Evolutionary conservation across 2,888 invertebrate genomes (phyloP).

Genomic region (Heliconius erato): DNA sequence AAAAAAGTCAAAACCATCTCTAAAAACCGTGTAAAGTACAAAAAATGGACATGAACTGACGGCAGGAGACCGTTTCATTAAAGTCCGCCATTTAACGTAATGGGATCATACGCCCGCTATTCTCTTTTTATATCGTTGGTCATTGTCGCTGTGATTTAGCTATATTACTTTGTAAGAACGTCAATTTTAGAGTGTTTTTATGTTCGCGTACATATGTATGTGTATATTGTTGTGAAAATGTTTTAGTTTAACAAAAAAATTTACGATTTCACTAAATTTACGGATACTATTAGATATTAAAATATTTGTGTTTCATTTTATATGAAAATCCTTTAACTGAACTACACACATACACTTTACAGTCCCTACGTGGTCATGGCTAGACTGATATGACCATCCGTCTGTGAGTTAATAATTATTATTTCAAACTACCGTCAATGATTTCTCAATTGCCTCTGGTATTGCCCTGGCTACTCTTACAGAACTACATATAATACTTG

Average conservation of each 20-base stretch:
- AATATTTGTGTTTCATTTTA: too few relatives aligned
- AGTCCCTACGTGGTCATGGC: too few relatives aligned
- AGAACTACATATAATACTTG: too few relatives aligned
- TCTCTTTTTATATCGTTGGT: slow-evolving; percentile 51
- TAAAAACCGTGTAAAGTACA: slow-evolving; percentile 49
- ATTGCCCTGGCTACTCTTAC: too few relatives aligned
- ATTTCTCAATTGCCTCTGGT: too few relatives aligned
- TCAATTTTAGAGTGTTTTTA: slow-evolving; percentile 24
- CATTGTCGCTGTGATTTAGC: slow-evolving; percentile 47
- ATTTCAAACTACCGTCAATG: too few relatives aligned
- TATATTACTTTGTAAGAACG: slow-evolving; percentile 44
- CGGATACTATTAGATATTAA: neutral
- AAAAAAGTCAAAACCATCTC: too few relatives aligned
- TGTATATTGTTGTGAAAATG: neutral
- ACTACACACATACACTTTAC: too few relatives aligned
- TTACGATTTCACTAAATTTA: neutral
- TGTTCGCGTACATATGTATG: neutral
- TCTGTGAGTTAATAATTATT: too few relatives aligned
- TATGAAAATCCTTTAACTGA: too few relatives aligned
- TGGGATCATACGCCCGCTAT: slow-evolving; percentile 54
- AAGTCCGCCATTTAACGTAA: slow-evolving; percentile 54
- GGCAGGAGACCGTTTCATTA: slow-evolving; percentile 53
- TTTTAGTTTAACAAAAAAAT: neutral
- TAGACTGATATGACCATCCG: too few relatives aligned
- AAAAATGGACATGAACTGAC: slow-evolving; percentile 52